Evolutionary conservation across 2,888 invertebrate genomes (phyloP).

Genomic region (Tipula unca): DNA sequence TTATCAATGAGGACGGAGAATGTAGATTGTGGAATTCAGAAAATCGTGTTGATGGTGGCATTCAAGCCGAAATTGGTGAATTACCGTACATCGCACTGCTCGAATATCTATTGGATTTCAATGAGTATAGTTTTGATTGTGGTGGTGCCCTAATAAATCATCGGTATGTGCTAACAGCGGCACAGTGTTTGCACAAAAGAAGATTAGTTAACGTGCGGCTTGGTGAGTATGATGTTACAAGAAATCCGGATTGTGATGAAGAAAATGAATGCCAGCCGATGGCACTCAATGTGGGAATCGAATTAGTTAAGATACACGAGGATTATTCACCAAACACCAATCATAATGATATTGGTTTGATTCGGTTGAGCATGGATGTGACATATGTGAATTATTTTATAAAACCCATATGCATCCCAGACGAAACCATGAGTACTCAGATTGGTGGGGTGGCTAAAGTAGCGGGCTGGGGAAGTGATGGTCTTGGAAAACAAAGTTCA

Average conservation of each 20-base stretch:
- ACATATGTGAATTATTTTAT: background rate
- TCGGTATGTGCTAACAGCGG: background rate
- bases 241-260: slow-evolving; percentile 30
- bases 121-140: background rate
- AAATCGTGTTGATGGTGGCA: slow-evolving; percentile 46
- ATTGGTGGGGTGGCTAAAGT: background rate
- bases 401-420: background rate
- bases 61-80: slow-evolving; percentile 51
- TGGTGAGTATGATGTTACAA: slow-evolving; percentile 37
- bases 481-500: background rate
- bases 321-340: slow-evolving; percentile 38
- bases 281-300: slow-evolving; percentile 51
- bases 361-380: background rate
- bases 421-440: background rate
- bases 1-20: background rate
- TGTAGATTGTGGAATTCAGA: background rate
- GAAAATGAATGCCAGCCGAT: slow-evolving; percentile 37
- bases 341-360: background rate
- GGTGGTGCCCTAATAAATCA: background rate
- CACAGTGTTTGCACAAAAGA: background rate
- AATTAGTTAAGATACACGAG: slow-evolving; percentile 56
- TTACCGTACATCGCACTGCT: slow-evolving; percentile 63
- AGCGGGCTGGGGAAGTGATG: background rate
- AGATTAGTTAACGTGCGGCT: slow-evolving; percentile 32
- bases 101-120: slow-evolving; percentile 31